A percentile compares a stretch with the other conserved stretches of the same genome.
phyloP scores from a whole-genome alignment of 2,113 vertebrate genomes.

The Todiramphus saurophagus region DNA sequence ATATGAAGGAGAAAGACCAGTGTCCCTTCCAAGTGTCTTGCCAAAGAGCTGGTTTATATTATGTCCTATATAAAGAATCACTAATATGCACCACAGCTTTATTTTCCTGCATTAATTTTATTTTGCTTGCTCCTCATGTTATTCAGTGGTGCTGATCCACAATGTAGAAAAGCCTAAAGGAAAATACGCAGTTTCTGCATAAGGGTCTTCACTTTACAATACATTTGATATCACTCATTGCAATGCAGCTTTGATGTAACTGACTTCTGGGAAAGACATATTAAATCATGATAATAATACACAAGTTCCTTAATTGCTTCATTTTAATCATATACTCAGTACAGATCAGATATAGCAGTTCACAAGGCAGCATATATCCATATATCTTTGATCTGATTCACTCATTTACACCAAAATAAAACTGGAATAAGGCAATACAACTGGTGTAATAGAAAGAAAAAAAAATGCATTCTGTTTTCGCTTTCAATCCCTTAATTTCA shows the following conservation, averaged over 20 bases:
- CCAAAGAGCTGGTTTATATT: not conserved
- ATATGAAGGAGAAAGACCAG: not conserved
- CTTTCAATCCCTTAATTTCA: not conserved
- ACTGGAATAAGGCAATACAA: not conserved
- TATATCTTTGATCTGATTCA: not conserved
- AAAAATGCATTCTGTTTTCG: not conserved
- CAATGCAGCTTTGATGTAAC: not conserved
- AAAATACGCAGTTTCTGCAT: not conserved
- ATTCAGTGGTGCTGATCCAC: not conserved
- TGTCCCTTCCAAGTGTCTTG: not conserved
- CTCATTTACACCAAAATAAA: not conserved
- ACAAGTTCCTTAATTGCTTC: not conserved
- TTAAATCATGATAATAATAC: not conserved
- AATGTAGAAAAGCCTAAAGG: not conserved
- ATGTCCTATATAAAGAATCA: not conserved
- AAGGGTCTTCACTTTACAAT: not conserved
- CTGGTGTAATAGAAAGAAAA: not conserved
- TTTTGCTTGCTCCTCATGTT: not conserved
- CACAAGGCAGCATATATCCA: not conserved
- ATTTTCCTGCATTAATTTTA: not conserved
- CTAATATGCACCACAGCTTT: not conserved
- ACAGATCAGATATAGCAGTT: not conserved
- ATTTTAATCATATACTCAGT: not conserved
- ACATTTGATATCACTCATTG: not conserved
- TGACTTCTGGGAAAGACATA: not conserved